Percentiles rank a stretch among this genome's conserved stretches.
These are phyloP conservation scores for Vannuccia rotundouncinata DNA, from an alignment of 2,888 invertebrate species.

Conservation along the genomic window DNA sequence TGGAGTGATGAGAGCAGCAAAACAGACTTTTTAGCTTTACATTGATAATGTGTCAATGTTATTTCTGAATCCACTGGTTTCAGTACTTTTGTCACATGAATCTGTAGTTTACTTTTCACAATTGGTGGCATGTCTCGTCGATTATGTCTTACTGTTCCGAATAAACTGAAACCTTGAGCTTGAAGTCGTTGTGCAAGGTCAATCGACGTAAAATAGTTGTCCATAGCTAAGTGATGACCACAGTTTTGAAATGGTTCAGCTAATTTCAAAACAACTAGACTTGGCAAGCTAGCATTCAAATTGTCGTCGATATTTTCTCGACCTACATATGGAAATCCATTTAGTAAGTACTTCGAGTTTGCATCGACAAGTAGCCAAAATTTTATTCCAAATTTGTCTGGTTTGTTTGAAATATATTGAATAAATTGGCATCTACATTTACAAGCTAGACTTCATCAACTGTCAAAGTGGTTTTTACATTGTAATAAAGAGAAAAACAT, in stretches of 20 bases:
- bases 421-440: constrained; percentile 18
- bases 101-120: constrained; percentile 8
- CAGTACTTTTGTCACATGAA: constrained; percentile 25
- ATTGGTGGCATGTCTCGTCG: constrained; percentile 29
- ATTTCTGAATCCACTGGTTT: constrained; percentile 18
- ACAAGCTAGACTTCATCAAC: not conserved
- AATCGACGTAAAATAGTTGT: constrained; percentile 27
- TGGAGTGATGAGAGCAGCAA: constrained; percentile 27
- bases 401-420: not conserved
- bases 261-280: constrained; percentile 20
- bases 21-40: constrained; percentile 30
- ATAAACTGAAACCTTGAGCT: constrained; percentile 24
- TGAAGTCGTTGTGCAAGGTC: constrained; percentile 26
- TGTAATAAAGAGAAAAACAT: not conserved
- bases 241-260: constrained; percentile 30
- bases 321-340: constrained; percentile 29
- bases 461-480: not conserved
- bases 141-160: constrained; percentile 22
- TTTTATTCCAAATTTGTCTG: not conserved
- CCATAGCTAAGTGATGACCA: constrained; percentile 19
- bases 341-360: constrained; percentile 16
- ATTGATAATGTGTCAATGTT: constrained; percentile 31
- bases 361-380: constrained; percentile 12
- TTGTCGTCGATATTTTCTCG: constrained; percentile 23
- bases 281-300: constrained; percentile 16